These are phyloP conservation scores for Pipistrellus kuhlii DNA, from an alignment of 2,797 vertebrate species.

Conservation along the genomic window DNA sequence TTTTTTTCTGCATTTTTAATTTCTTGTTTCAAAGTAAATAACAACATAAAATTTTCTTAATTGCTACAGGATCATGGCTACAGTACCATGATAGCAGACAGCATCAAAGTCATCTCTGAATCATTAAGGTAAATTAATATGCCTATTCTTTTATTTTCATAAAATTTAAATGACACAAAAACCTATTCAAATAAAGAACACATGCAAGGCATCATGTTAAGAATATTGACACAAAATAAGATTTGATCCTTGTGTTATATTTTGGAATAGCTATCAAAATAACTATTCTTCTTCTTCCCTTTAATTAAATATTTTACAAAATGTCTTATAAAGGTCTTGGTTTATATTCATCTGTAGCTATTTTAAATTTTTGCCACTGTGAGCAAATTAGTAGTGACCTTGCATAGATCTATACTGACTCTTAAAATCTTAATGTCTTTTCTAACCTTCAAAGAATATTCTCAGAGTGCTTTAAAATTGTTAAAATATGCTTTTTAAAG, in stretches of 20 bases:
- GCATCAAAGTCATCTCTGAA: constrained; percentile 25
- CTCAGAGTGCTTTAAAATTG: constrained; percentile 51
- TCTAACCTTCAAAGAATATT: constrained; percentile 66
- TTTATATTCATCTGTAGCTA: constrained; percentile 42
- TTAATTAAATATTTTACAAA: constrained; percentile 62
- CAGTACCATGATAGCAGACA: neutral
- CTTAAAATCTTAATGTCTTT: constrained; percentile 69
- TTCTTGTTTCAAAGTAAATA: constrained; percentile 60
- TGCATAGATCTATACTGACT: constrained; percentile 36
- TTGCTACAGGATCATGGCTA: neutral
- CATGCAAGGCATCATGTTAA: neutral
- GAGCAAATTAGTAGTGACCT: constrained; percentile 74
- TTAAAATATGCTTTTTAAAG: constrained; percentile 67
- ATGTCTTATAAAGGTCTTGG: constrained; percentile 1
- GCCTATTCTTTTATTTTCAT: neutral
- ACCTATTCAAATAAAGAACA: constrained; percentile 36
- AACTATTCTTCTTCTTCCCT: neutral
- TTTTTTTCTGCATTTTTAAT: neutral
- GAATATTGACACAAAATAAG: neutral
- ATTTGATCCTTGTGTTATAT: neutral
- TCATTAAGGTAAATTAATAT: constrained; percentile 7
- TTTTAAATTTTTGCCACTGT: constrained; percentile 61
- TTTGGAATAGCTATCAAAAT: constrained; percentile 36
- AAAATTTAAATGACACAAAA: neutral
- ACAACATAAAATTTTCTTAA: neutral